Evolutionary conservation across 2,888 invertebrate genomes (phyloP), one percentile per base, ranked within the genome.

Genomic region (Julus scanicus): DNA sequence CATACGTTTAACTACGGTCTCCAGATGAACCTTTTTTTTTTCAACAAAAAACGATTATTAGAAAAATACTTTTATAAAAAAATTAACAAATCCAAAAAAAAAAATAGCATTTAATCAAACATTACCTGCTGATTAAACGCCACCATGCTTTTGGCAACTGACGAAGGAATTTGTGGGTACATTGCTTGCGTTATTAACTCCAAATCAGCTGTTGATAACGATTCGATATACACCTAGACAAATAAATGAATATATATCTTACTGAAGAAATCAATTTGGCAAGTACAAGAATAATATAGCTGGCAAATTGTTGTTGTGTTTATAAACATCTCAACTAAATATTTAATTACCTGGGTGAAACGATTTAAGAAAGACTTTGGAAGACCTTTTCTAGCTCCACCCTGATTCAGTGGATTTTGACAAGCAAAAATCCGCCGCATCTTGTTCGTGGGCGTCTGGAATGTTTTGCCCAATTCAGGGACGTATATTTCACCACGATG

Each of bases 321-420:
- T n/a, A n/a, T n/a, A n/a, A n/a, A n/a, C n/a, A n/a, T n/a, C 80
- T 57, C 13, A 57, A 48, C 87, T 20, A 37, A 87, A 29, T 48
- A 87, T 53, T 17, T 83, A 88, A 90, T 89, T 89, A 97, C 97
- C 94, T 97, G 97, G 5, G 97, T 98, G 91, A 99, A 99, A 91
- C 99, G 94, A 92, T 99, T 99, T 0, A 99, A 93, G 92, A 99
- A 99, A 0, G 99, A 99, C 91, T 97, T 95, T 0, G 99, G 99
- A 48, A 99, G 93, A 0, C 99, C 99, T 92, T 99, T 95, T 89
- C 99, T 94, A 0, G 97, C 98, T 0, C 99, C 99, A 13, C 99
- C 99, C 93, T 99, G 98, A 91, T 95, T 95, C 80, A 97, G 93
- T 0, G 99, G 99, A 94, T 99, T 99, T 93, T 99, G 99, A 91